Evolutionary conservation across 1,140 invertebrate species (phyloP).

Genomic region (Aphelinus certus): DNA sequence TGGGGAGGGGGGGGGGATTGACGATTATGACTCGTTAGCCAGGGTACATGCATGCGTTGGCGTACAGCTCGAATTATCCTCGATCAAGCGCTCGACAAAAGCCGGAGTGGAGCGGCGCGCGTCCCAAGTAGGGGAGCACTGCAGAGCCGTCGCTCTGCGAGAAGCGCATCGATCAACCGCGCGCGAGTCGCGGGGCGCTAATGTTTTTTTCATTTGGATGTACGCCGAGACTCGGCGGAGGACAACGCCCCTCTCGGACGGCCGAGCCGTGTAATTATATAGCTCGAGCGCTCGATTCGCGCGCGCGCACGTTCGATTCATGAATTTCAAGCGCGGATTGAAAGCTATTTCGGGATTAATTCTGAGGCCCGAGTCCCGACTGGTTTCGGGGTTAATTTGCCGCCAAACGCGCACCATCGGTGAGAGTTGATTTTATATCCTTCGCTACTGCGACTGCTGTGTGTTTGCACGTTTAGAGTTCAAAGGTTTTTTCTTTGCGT

Average conservation of each 20-base stretch:
- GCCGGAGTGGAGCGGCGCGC: too few relatives aligned
- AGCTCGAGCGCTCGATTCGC: constrained; percentile 5
- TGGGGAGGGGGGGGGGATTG: constrained; percentile 25
- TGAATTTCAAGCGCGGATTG: not conserved
- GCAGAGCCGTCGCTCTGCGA: too few relatives aligned
- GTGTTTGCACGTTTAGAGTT: too few relatives aligned
- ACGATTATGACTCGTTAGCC: constrained; percentile 48
- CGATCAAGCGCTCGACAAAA: not conserved
- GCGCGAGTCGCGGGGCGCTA: not conserved
- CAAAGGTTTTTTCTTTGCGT: too few relatives aligned
- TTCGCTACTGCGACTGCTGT: too few relatives aligned
- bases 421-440: too few relatives aligned
- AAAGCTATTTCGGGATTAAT: not conserved
- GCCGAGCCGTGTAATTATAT: not conserved
- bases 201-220: constrained; percentile 20
- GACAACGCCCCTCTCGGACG: not conserved
- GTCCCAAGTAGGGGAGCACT: too few relatives aligned
- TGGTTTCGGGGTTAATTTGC: too few relatives aligned
- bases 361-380: too few relatives aligned
- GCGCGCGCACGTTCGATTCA: constrained; percentile 10
- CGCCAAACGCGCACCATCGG: too few relatives aligned
- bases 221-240: not conserved
- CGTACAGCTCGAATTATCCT: constrained; percentile 31
- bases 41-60: not conserved
- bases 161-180: too few relatives aligned